A percentile compares a stretch with the other conserved stretches of the same genome.
These are phyloP conservation scores for Melangyna quadrimaculata DNA, from an alignment of 2,888 invertebrate genomes.

Conservation along the genomic window DNA sequence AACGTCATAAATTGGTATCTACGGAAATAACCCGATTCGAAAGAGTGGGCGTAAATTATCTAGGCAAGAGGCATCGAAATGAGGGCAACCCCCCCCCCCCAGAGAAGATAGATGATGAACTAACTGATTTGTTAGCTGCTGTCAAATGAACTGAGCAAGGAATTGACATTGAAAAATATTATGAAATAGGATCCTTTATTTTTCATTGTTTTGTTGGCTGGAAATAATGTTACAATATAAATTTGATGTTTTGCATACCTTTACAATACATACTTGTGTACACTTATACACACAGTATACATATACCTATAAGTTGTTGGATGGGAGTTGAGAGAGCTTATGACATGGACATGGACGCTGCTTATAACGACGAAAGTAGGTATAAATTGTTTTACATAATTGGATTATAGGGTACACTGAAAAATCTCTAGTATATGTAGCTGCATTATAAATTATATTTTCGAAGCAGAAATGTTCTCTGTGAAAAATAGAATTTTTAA, in stretches of 20 bases:
- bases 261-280: too few relatives aligned
- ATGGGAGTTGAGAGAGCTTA: background rate
- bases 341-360: background rate
- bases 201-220: constrained; percentile 12
- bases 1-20: too few relatives aligned
- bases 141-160: constrained; percentile 13
- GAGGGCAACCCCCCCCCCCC: constrained; percentile 11
- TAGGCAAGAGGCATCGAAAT: background rate
- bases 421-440: background rate
- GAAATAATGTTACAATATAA: constrained; percentile 4
- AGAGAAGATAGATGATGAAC: constrained; percentile 31
- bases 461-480: background rate
- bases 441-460: background rate
- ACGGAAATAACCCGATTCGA: background rate
- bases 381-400: background rate
- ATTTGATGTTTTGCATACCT: background rate
- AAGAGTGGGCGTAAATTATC: background rate
- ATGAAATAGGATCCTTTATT: constrained; percentile 26
- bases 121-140: constrained; percentile 40
- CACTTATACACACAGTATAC: too few relatives aligned
- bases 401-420: background rate
- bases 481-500: background rate
- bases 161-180: constrained; percentile 42
- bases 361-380: background rate
- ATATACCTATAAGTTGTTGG: background rate